phyloP scores from a whole-genome alignment of 2,797 vertebrate genomes.

The Potorous gilbertii region DNA sequence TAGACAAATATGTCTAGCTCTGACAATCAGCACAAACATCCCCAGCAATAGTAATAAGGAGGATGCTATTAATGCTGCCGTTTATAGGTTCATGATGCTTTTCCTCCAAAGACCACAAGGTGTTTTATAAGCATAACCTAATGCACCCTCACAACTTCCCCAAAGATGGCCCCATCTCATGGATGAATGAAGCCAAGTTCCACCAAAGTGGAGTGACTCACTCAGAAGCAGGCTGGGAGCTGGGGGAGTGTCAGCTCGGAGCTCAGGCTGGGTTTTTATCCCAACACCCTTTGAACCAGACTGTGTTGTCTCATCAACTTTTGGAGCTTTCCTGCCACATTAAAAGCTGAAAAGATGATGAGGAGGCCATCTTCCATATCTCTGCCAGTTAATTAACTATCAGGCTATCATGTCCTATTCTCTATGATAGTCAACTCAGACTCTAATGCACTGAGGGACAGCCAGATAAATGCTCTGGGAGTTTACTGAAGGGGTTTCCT shows the following conservation, averaged over 20 bases:
- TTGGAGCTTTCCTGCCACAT: neutral
- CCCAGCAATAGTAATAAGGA: conserved; percentile 59
- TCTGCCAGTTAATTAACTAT: neutral
- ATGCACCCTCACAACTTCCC: conserved; percentile 63
- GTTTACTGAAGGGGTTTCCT: neutral
- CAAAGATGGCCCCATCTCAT: conserved; percentile 54
- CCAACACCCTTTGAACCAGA: conserved; percentile 18
- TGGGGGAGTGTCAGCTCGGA: conserved; percentile 13
- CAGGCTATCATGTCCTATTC: neutral
- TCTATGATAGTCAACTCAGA: neutral
- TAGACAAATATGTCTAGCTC: conserved; percentile 60
- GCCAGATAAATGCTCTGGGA: neutral
- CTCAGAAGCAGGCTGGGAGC: conserved; percentile 50
- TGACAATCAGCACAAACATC: conserved; percentile 60
- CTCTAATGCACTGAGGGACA: neutral
- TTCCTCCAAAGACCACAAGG: conserved; percentile 64
- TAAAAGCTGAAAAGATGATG: conserved; percentile 7
- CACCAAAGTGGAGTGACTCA: conserved; percentile 53
- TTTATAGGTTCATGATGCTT: conserved; percentile 70
- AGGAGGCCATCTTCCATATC: neutral
- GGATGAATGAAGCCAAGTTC: conserved; percentile 47
- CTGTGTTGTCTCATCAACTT: neutral
- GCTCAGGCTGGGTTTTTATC: conserved; percentile 40
- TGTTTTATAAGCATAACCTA: conserved; percentile 74
- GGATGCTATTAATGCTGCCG: conserved; percentile 59